phyloP scores from a whole-genome alignment of 30 jellyfish, hydroid and myxozoan genomes.

The Hydractinia symbiolongicarpus region DNA sequence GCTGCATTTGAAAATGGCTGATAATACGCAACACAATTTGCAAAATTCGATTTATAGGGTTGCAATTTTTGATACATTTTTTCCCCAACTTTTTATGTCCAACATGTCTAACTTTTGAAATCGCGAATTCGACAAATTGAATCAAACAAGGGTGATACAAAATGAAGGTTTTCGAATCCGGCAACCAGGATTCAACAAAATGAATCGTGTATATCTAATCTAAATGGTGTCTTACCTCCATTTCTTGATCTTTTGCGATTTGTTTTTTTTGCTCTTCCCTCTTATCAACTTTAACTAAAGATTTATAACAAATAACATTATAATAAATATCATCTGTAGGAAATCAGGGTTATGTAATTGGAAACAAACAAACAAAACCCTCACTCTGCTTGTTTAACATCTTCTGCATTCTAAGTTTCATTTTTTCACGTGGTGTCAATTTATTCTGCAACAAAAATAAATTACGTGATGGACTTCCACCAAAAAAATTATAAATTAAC shows the following conservation, averaged over 20 bases:
- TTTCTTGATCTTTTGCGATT: conserved; percentile 9
- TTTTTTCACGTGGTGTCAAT: conserved; percentile 78
- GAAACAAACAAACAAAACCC: conserved; percentile 1
- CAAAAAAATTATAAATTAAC: too few species aligned
- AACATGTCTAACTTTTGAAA: too few species aligned
- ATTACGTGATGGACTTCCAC: background rate
- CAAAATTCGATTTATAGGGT: too few species aligned
- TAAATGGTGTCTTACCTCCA: conserved; percentile 14
- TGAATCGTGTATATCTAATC: too few species aligned
- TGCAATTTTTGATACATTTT: too few species aligned
- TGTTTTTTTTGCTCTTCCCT: conserved; percentile 29
- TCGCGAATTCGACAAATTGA: too few species aligned
- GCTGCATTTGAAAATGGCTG: too few species aligned
- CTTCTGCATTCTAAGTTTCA: conserved; percentile 90
- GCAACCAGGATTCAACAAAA: too few species aligned
- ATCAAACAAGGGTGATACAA: too few species aligned
- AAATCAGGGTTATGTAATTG: background rate
- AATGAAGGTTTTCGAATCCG: too few species aligned
- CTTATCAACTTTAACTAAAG: conserved; percentile 30
- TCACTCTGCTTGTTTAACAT: conserved; percentile 73
- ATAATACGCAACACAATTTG: too few species aligned
- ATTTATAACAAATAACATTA: background rate
- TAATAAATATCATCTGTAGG: background rate
- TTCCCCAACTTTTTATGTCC: too few species aligned
- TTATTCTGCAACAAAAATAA: conserved; percentile 45